Base-by-base conservation (phyloP, 2,797 vertebrate genomes). In the Leontocebus nigricollis region DNA sequence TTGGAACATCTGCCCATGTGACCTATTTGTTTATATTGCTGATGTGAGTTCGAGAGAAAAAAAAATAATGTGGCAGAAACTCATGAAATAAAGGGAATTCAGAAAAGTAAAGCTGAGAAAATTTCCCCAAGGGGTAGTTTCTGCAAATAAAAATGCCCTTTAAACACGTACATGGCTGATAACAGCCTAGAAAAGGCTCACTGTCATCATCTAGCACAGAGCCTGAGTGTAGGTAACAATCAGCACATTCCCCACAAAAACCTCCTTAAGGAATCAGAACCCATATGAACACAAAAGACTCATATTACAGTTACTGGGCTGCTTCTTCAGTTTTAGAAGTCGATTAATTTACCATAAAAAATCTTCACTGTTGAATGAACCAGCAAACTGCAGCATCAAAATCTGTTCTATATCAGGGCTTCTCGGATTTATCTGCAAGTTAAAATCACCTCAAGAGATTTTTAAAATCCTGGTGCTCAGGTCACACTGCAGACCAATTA, bases 31-130 rank as follows among this genome's bases (percentile, higher is more conserved):
- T 93, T 50, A 41, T 27, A 61, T 80, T 52, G 33, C 39, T 77
- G 52, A 79, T 55, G 26, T 70, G 20, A 89, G 14, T 50, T 30
- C 76, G 46, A 36, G 24, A 67, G 19, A 79, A 22, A 44, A 64
- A 27, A 57, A 85, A n/a, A 50, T 41, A 94, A 89, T 61, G 48
- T 61, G 24, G 22, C 3, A 80, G 33, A 95, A 89, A 95, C 33
- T 89, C 10, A 75, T 33, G 2, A 88, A 72, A 82, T 39, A 55
- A 81, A 44, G 30, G 41, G 67, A 95, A 88, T 88, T 84, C 44
- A 57, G 36, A 70, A 88, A 83, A 88, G 26, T 36, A 80, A 84
- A 73, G 59, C 26, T 83, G 72, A 94, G 46, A 64, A 97, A 88
- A 79, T 50, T 46, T 93, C 22, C 41, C 44, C 59, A 88, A 82